Evolutionary conservation across 1,140 invertebrate genomes (phyloP), one percentile per base, ranked within the genome.

Genomic region (Paraescarpia echinospica): DNA sequence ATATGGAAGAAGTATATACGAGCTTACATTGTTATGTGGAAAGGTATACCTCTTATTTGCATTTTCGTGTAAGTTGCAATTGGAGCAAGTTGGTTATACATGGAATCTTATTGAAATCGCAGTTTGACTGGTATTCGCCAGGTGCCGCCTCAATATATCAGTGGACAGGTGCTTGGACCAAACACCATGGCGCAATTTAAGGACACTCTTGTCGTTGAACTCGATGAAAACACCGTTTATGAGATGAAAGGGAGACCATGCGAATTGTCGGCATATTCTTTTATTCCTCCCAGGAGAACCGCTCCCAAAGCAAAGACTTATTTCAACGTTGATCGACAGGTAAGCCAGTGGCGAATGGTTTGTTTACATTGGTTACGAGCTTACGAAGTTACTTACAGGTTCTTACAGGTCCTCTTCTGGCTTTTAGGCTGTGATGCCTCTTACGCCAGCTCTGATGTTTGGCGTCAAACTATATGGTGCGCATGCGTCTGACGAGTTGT

Each of bases 201-300:
- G 41, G 91, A 91, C 41, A 51, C 41, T 22, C 34, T 91, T 91
- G 41, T 35, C 22, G 35, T 91, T 12, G 35, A 91, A 35, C 34
- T 48, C 34, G 91, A 59, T 27, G 48, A 34, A 89, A 95, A 96
- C 92, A 92, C 59, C 22, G 59, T 77, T 77, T 77, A 77, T 31
- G 59, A 77, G 22, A 77, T 96, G 31, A 93, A 94, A 59, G 96
- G 96, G 35, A 95, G 95, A 92, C 94, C 95, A 91, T 96, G 96
- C 93, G 95, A 96, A 94, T 92, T 96, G 35, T 96, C 96, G 34
- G 95, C 95, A 34, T 95, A 94, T 94, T 95, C 95, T 31, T 95
- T 95, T 93, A 94, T 96, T 31, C 96, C 95, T 8, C 94, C 94
- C 89, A 59, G 94, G 41, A 94, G 95, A 92, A 92, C 95, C 33